Evolutionary conservation across 2,797 vertebrate species (phyloP).

Genomic region (Chromobotia macracanthus): DNA sequence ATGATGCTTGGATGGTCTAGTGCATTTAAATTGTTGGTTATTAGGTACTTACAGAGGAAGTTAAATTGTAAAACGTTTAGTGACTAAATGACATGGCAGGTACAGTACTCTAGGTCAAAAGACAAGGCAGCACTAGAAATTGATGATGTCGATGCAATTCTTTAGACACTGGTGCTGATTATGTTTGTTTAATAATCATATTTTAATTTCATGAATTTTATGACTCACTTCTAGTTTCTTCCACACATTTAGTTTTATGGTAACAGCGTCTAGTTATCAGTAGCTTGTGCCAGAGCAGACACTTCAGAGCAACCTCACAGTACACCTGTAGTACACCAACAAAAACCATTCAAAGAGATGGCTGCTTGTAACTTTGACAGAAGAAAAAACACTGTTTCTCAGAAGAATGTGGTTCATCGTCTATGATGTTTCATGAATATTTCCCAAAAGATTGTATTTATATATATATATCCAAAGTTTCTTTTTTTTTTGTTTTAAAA

Average conservation of each 20-base stretch:
- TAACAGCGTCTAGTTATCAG: conserved; percentile 78
- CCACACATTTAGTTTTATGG: conserved; percentile 79
- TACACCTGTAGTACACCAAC: conserved; percentile 49
- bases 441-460: too few relatives aligned
- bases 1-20: background rate
- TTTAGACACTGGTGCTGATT: background rate
- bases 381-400: background rate
- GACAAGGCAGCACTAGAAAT: background rate
- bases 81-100: too few relatives aligned
- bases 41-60: background rate
- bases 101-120: background rate
- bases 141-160: background rate
- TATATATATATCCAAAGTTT: too few relatives aligned
- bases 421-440: too few relatives aligned
- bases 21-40: background rate
- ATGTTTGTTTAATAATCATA: background rate
- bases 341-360: background rate
- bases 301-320: conserved; percentile 82
- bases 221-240: conserved; percentile 81
- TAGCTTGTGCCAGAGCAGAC: conserved; percentile 77
- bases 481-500: too few relatives aligned
- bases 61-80: background rate
- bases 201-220: background rate
- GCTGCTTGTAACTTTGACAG: background rate
- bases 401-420: too few relatives aligned